These are phyloP conservation scores for Tinamus major DNA, from an alignment of 2,797 vertebrate genomes.

Conservation along the genomic window DNA sequence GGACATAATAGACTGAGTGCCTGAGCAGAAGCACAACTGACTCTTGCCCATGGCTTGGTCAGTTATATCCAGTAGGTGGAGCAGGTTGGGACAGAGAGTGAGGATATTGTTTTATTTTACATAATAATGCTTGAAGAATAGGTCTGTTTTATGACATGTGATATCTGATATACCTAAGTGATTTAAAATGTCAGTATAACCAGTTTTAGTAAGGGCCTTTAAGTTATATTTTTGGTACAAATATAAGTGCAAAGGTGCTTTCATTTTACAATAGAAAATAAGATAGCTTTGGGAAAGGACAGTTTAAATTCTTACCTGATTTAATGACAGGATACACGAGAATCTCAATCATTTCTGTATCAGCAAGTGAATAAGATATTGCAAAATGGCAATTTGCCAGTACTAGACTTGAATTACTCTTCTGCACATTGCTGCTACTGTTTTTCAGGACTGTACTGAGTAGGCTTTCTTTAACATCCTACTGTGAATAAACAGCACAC, in stretches of 20 bases:
- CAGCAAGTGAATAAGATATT: not conserved
- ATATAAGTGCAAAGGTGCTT: not conserved
- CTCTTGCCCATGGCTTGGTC: rapidly evolving
- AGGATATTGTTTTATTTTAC: not conserved
- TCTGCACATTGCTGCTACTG: rapidly evolving
- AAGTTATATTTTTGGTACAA: not conserved
- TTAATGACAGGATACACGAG: not conserved
- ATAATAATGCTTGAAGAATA: not conserved
- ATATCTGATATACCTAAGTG: not conserved
- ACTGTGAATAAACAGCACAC: too few species aligned
- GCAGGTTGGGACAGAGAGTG: not conserved
- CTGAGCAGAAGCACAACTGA: rapidly evolving
- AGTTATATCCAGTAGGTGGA: not conserved
- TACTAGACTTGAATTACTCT: not conserved
- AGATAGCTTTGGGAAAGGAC: not conserved
- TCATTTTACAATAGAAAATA: not conserved
- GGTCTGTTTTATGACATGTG: not conserved
- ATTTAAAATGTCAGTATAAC: not conserved
- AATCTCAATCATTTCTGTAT: not conserved
- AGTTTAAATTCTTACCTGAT: not conserved
- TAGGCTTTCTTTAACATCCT: not conserved
- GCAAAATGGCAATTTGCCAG: not conserved
- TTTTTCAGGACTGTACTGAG: not conserved
- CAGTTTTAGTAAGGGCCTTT: not conserved
- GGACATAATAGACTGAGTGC: rapidly evolving